Base-by-base conservation (phyloP, 2,888 invertebrate genomes). In the Orthosia gracilis region DNA sequence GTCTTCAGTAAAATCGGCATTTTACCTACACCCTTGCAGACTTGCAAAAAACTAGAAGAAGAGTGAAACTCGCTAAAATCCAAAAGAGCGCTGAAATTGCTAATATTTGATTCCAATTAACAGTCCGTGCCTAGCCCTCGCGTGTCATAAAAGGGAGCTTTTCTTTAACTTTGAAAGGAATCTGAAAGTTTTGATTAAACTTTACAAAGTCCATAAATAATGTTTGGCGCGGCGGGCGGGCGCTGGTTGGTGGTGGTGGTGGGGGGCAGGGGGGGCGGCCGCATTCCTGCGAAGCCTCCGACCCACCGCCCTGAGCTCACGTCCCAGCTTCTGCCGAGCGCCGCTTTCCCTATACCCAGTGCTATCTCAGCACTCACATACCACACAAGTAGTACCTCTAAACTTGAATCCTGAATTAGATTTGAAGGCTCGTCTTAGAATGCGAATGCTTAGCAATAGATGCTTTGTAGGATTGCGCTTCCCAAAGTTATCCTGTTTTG, bases 261-360 rank as follows among this genome's bases (percentile, higher is more conserved):
- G 73, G 84, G 73, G 83, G 80, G 70, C 70, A 67, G 71, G 88
- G 89, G 93, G 93, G 90, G 91, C 93, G 94, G 94, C 92, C 94
- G 94, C 96, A 96, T 96, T 96, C 96, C 95, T 94, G 87, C 91
- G 92, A 86, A 94, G 93, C 95, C 94, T 94, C 92, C 93, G 92
- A 92, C 93, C 92, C 90, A 88, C 89, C 89, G 89, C 86, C 83
- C 83, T 83, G 81, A 83, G 79, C 85, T 84, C 80, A 85, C 84
- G 78, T 82, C 79, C 76, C 80, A 75, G 78, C 88, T 85, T 83
- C 92, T 91, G 88, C 85, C 58, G 74, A 84, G 58, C 55, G 58
- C 90, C 88, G 92, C 92, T 94, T 93, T 93, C 92, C 93, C 91
- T 89, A 88, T 88, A 90, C 61, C 59, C 74, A 64, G 62, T 65